phyloP scores from a whole-genome alignment of 2,113 vertebrate species.

The Vulpes vulpes region DNA sequence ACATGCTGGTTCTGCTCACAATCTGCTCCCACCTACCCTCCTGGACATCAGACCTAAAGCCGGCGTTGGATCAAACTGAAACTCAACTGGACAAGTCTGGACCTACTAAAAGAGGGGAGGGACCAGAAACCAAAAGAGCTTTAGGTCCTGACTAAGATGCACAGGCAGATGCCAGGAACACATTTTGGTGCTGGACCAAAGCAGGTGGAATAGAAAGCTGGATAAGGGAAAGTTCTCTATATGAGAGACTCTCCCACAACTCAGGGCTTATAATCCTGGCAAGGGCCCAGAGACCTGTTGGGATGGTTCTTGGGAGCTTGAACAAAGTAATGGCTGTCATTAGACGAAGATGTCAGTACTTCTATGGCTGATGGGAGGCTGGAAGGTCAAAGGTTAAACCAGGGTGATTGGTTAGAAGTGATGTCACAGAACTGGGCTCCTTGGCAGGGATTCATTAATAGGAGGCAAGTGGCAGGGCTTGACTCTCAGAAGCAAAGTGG shows the following conservation, averaged over 20 bases:
- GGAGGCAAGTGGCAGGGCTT: neutral
- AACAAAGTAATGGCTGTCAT: neutral
- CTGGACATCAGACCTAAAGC: neutral
- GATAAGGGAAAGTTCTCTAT: too few relatives aligned
- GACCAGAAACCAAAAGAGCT: neutral
- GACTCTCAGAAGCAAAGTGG: neutral
- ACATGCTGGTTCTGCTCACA: too few relatives aligned
- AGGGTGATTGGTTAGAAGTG: neutral
- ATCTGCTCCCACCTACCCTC: neutral
- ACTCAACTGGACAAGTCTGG: neutral
- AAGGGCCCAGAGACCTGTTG: neutral
- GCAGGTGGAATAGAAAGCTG: neutral
- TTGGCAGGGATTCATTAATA: neutral
- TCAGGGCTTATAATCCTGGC: neutral
- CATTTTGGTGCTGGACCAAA: neutral
- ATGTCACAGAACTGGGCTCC: neutral
- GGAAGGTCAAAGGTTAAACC: neutral
- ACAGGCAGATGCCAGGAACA: neutral
- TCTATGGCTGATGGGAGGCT: rapidly evolving
- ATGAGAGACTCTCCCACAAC: neutral
- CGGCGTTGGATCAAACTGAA: neutral
- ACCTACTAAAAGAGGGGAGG: neutral
- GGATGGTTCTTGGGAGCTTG: neutral
- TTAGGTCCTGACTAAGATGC: neutral
- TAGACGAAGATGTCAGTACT: neutral